Evolutionary conservation across 2,888 invertebrate species (phyloP).

Genomic region (Ophonus ardosiacus): DNA sequence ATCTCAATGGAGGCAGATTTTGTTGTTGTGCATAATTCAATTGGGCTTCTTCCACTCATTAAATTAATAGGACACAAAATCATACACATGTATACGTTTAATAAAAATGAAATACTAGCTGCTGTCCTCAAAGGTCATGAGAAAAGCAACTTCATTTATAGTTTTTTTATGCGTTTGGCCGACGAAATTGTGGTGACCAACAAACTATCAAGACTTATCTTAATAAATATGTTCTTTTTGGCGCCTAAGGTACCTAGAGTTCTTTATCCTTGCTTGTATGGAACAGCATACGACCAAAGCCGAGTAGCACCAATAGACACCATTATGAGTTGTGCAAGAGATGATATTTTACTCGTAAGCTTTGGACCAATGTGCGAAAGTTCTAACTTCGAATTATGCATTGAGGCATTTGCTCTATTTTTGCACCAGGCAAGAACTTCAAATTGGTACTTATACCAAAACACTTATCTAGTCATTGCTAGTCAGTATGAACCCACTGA

Average conservation of each 20-base stretch:
- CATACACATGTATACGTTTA: constrained; percentile 3
- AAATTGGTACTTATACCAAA: background rate
- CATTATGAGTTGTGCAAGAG: too few relatives aligned
- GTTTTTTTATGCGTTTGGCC: background rate
- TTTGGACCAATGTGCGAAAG: background rate
- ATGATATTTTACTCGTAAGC: background rate
- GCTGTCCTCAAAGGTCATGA: background rate
- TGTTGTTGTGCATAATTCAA: background rate
- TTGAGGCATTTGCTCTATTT: background rate
- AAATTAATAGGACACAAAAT: constrained; percentile 9
- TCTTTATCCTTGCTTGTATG: constrained; percentile 14
- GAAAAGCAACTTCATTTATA: background rate
- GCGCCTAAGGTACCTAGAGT: background rate
- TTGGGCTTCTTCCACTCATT: background rate
- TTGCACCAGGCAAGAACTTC: background rate
- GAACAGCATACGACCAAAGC: background rate
- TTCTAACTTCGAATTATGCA: constrained; percentile 4
- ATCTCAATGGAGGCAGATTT: background rate
- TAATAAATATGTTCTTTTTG: background rate
- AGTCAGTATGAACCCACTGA: background rate
- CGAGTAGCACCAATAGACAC: too few relatives aligned
- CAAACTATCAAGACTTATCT: background rate
- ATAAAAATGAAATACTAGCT: background rate
- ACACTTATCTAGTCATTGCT: constrained; percentile 6
- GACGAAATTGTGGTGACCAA: constrained; percentile 13